Percentiles rank a stretch among this genome's conserved stretches.
These are phyloP conservation scores for Temnothorax longispinosus DNA, from an alignment of 1,140 invertebrate species.

Conservation along the genomic window DNA sequence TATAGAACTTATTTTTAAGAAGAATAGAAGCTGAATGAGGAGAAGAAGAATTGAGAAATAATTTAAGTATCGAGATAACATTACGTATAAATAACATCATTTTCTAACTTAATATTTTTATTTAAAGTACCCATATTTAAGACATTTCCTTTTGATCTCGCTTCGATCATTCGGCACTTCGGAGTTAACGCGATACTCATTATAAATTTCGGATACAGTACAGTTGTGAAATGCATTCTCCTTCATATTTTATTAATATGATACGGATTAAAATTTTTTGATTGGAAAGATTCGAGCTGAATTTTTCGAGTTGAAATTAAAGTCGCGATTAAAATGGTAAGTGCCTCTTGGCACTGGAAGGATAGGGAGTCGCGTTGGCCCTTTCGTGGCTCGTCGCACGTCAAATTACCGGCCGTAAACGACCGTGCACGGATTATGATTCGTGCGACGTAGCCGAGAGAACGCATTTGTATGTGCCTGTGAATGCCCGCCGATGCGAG, in stretches of 20 bases:
- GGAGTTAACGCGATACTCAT: not conserved
- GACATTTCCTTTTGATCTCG: not conserved
- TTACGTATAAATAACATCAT: constrained; percentile 10
- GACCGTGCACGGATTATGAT: constrained; percentile 46
- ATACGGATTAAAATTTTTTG: constrained; percentile 2
- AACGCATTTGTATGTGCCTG: constrained; percentile 47
- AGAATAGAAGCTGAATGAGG: not conserved
- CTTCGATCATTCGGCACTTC: not conserved
- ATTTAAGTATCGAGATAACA: not conserved
- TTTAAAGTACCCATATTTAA: not conserved
- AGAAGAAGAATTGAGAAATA: not conserved
- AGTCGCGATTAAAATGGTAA: constrained; percentile 27
- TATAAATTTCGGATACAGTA: not conserved
- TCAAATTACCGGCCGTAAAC: constrained; percentile 59
- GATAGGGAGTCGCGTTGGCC: not conserved
- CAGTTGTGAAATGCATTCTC: not conserved
- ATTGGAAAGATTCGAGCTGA: not conserved
- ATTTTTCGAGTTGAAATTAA: not conserved
- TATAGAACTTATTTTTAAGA: not conserved
- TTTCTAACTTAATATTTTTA: not conserved
- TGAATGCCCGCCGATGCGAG: constrained; percentile 44
- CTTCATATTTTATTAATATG: not conserved
- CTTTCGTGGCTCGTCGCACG: constrained; percentile 48
- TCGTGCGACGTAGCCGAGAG: constrained; percentile 5
- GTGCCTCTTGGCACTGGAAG: not conserved